Evolutionary conservation across 2,113 vertebrate genomes (phyloP), one percentile per base, ranked within the genome.

Genomic region (Todiramphus chloris): DNA sequence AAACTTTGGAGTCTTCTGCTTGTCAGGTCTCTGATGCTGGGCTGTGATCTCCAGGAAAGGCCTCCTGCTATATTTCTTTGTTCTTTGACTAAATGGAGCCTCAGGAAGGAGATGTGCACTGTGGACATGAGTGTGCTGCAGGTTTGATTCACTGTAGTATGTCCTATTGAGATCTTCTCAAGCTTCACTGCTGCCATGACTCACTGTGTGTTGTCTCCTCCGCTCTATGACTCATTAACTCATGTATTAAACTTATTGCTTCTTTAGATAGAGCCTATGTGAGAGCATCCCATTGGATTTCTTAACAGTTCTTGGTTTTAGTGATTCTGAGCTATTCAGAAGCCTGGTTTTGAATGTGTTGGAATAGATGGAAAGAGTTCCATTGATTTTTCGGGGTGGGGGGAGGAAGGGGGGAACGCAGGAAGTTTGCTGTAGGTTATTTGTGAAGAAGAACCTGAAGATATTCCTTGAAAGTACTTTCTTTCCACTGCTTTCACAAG

Each of bases 61-160:
- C 59, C 30, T 93, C 64, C 41, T 6, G 2, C 33, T 19, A 30
- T 24, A 6, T 55, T 74, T 27, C 78, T 77, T 66, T 74, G 51
- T 78, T 50, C 73, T 51, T 37, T 55, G 64, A 15, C 60, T 84
- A 58, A 51, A 11, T 78, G 64, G 46, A 81, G 13, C 37, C 69
- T 68, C 30, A 68, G 80, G 87, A 87, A 95, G 89, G 89, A 94
- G 91, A 84, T 75, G 91, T 33, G 80, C 89, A 24, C 37, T 3
- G 0, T 56, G 64, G 94, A 24, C 56, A 48, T 0, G 1, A 59
- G 76, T 7, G 25, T 33, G 39, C n/a, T 44, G 20, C 39, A 51
- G 37, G 48, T 73, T 64, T 18, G 35, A 16, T 50, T 83, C 3
- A 1, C 41, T 56, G 43, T 13, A 50, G 59, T 18, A 5, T 41